phyloP scores from a whole-genome alignment of 2,797 vertebrate genomes.

The Tauraco hartlaubi region DNA sequence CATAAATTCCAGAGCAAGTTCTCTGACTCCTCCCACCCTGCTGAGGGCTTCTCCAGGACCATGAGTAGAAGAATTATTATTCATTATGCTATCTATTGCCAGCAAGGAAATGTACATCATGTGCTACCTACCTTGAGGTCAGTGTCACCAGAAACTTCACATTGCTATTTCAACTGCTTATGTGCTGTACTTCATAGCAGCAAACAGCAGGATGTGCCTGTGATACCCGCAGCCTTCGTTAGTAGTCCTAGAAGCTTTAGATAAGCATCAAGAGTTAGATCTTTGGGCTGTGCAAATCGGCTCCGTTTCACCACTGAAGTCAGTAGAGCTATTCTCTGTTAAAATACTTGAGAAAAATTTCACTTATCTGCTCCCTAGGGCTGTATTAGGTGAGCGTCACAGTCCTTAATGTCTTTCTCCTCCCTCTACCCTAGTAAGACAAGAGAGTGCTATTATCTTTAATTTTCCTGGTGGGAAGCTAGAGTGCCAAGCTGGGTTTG shows the following conservation, averaged over 20 bases:
- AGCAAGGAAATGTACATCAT: not conserved
- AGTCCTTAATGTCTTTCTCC: not conserved
- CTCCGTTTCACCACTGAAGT: not conserved
- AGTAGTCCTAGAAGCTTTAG: not conserved
- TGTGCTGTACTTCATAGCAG: not conserved
- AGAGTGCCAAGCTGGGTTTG: not conserved
- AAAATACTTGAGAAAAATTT: not conserved
- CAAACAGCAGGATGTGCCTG: not conserved
- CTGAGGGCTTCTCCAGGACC: not conserved
- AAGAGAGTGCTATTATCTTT: not conserved
- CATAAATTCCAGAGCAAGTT: not conserved
- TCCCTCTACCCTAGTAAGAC: not conserved
- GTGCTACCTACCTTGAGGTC: not conserved
- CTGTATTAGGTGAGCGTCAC: not conserved
- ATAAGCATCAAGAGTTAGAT: not conserved
- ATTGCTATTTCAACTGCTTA: not conserved
- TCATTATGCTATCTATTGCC: not conserved
- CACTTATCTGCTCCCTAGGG: not conserved
- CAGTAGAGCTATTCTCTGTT: not conserved
- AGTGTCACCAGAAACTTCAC: not conserved
- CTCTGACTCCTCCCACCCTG: not conserved
- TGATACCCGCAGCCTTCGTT: not conserved
- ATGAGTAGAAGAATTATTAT: not conserved
- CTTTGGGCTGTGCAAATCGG: constrained; percentile 14
- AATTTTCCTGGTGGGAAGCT: not conserved